Percentiles rank a stretch among this genome's conserved stretches.
Evolutionary conservation across 2,888 invertebrate genomes (phyloP).

Genomic region (Tetranychus truncatus): DNA sequence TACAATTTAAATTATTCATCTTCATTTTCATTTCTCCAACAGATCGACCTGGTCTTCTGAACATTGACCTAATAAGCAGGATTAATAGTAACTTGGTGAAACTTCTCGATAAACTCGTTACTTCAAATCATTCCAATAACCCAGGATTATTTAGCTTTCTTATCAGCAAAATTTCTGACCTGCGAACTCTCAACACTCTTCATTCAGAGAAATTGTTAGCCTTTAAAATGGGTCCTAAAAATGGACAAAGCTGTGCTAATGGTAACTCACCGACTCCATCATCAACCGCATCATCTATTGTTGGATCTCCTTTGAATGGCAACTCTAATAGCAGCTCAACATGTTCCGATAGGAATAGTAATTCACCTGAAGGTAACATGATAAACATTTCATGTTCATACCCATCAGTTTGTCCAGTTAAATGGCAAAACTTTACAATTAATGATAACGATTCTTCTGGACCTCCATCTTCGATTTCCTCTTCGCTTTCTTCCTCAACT

Average conservation of each 20-base stretch:
- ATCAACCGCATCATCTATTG: not conserved
- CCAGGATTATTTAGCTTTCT: conserved; percentile 44
- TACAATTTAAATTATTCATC: conserved; percentile 17
- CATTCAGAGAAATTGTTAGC: conserved; percentile 89
- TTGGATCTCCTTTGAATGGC: conserved; percentile 5
- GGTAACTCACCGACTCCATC: not conserved
- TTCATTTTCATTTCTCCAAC: conserved; percentile 20
- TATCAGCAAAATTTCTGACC: conserved; percentile 81
- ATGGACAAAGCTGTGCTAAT: conserved; percentile 11
- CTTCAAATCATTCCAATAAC: conserved; percentile 56
- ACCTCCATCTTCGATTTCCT: not conserved
- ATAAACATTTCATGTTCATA: conserved; percentile 9
- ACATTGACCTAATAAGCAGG: conserved; percentile 72
- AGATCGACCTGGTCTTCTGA: conserved; percentile 81
- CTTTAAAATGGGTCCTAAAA: conserved; percentile 50
- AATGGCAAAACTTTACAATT: conserved; percentile 18
- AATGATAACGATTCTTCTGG: not conserved
- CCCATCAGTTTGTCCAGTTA: conserved; percentile 15
- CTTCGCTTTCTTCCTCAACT: not conserved
- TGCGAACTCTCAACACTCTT: conserved; percentile 79
- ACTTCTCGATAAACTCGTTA: conserved; percentile 64
- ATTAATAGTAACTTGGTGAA: conserved; percentile 75
- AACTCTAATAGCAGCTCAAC: conserved; percentile 8
- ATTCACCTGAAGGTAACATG: not conserved
- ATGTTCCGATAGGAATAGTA: not conserved